Evolutionary conservation across 1,140 invertebrate species (phyloP), one percentile per base, ranked within the genome.

Genomic region (Caenorhabditis brenneri): DNA sequence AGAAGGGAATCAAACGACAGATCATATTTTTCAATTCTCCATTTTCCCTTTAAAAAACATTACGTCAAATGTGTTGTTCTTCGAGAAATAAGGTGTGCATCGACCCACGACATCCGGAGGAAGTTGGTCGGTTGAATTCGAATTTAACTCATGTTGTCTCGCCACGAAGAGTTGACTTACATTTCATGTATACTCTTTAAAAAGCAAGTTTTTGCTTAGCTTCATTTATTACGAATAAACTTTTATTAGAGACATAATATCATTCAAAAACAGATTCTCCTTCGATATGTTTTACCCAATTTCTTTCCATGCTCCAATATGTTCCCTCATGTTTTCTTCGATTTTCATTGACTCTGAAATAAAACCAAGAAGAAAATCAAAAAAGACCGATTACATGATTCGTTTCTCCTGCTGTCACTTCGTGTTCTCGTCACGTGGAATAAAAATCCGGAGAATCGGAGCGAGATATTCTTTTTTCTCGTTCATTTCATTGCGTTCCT

Each of bases 401-500:
- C 39, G 39, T 51, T 51, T n/a, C 31, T 33, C 31, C n/a, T 36
- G 29, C 58, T 65, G 58, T 65, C 58, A 65, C 29, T 36, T n/a
- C 31, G 16, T 15, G 12, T 65, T 36, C 31, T 31, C 58, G 36
- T 65, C 58, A 65, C 29, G 29, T 65, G 58, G 58, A 22, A 65
- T 65, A 65, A 65, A 74, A 74, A 74, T 42, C 5, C 12, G 39
- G 12, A 42, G 39, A 36, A 46, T n/a, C n/a, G 7, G 19, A 36
- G 15, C 19, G 53, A 27, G 22, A 27, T 27, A 15, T 65, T n/a
- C n/a, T n/a, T n/a, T n/a, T 19, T 22, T 74, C 65, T 74, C n/a
- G 33, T 33, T 74, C 29, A 12, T 74, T 74, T 74, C 27, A 74
- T 74, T 74, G 36, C 65, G 65, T 74, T 74, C 65, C 36, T 74